Base-by-base conservation (phyloP, 2,113 vertebrate species). In the Nicator chloris region DNA sequence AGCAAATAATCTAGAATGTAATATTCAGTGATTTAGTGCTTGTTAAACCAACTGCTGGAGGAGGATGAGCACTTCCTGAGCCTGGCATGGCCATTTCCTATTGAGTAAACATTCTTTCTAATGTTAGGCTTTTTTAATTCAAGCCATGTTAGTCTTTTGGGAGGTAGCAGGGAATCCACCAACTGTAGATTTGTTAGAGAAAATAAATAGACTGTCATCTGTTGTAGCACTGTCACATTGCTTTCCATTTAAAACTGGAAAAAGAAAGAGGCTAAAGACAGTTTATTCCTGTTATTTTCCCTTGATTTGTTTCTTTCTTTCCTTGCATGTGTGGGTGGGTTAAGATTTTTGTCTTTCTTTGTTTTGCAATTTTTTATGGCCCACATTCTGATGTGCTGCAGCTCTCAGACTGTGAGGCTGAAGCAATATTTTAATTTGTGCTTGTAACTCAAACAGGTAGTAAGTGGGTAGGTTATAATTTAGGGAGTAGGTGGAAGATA, bases 181-280 rank as follows among this genome's bases (percentile, higher is more conserved):
- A 86, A 70, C 35, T 88, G 68, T 63, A 91, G 64, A 60, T 93
- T 35, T 83, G 56, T 83, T 54, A 71, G 47, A 81, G 73, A 90
- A 93, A 90, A 90, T 47, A 96, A 89, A 93, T 73, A 81, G 76
- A 59, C 60, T 92, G 83, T 88, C 69, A 92, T 88, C 91, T 91
- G 16, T 92, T 93, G 57, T 64, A 91, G 86, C 35, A 40, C n/a
- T 94, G 82, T 73, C 47, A 59, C 80, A 78, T 9, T 88, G 76
- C 22, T 93, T 95, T 93, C 51, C 76, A 68, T 93, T 95, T 93
- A 78, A 54, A 70, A 68, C 24, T 90, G 30, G 21, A 47, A 72
- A 80, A 71, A 86, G 49, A 90, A 84, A 61, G 35, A 86, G 21
- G 37, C 75, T 76, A n/a, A 83, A 92, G 71, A 80, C 56, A 61